Evolutionary conservation across 2,888 invertebrate species (phyloP), one percentile per base, ranked within the genome.

Genomic region (Calameuta pallipes): DNA sequence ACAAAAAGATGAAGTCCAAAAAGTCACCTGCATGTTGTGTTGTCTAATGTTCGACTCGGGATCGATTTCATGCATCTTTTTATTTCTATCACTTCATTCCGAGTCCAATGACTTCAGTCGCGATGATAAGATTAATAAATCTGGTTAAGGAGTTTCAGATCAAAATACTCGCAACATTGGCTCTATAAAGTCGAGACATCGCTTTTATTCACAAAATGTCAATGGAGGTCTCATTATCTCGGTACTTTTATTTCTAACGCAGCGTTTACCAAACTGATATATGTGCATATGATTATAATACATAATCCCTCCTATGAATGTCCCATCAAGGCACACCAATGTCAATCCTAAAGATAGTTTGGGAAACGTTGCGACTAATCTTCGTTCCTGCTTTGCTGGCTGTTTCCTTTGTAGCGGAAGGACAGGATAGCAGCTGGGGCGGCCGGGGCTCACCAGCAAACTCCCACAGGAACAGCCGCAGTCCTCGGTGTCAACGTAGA

Each of bases 381-480:
- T 56, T 89, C 88, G 87, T 86, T 86, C 87, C 83, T 87, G 84
- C 84, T 85, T 86, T 87, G 85, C 85, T 86, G 87, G 87, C 85
- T 89, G 86, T 89, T 89, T 88, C 86, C 87, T 87, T 90, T 89
- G 85, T 90, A 90, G 90, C 87, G 82, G 86, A 89, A 84, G 87
- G 84, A 85, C 88, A 89, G 84, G 87, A 89, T 85, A 88, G 87
- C 90, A 88, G 88, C 86, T 90, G 90, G 90, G 90, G 90, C 89
- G 90, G 89, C 85, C 89, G 90, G 90, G 87, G 88, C 88, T 80
- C 82, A 73, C 79, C 81, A 76, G 79, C 79, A 71, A 85, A 82
- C 79, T 81, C 82, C 31, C 84, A 84, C 77, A 89, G 87, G 81
- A 87, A 87, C 83, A 86, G 84, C 73, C 85, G 85, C 75, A 88